Conservation (phyloP, 23 tunicate species). For the Ascidia mentula region DNA sequence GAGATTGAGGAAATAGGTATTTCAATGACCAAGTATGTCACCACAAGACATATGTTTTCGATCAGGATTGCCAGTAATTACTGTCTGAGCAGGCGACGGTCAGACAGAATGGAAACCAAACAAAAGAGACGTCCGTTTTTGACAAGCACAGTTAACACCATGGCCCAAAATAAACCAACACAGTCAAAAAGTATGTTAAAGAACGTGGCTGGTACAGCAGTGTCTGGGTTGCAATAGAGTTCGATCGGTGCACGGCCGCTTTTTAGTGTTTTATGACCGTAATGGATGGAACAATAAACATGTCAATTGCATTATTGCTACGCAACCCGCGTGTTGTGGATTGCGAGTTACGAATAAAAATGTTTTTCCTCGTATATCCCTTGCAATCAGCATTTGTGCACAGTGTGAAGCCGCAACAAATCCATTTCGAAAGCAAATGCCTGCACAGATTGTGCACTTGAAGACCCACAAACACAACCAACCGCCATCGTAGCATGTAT, state of each 20-base stretch:
- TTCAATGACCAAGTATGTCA: background rate
- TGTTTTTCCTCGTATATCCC: too few species aligned
- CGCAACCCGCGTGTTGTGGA: background rate
- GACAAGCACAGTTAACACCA: too few species aligned
- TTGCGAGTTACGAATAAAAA: too few species aligned
- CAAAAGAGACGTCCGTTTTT: too few species aligned
- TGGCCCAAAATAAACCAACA: too few species aligned
- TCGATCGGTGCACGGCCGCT: too few species aligned
- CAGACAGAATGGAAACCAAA: constrained; percentile 5
- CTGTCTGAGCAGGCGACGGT: background rate
- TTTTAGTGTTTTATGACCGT: background rate
- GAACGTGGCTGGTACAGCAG: too few species aligned
- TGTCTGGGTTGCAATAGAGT: too few species aligned
- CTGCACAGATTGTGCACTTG: too few species aligned
- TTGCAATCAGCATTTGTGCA: background rate
- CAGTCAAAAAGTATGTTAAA: too few species aligned
- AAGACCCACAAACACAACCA: background rate
- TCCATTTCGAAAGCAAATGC: too few species aligned
- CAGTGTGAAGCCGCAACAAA: background rate
- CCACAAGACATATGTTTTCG: background rate
- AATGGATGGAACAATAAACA: background rate
- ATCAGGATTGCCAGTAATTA: background rate
- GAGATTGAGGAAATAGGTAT: background rate
- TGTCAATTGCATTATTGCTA: background rate
- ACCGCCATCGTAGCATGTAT: background rate